Conservation (phyloP, 2,888 invertebrate species). For the Rhimphoctona megacephalus region DNA sequence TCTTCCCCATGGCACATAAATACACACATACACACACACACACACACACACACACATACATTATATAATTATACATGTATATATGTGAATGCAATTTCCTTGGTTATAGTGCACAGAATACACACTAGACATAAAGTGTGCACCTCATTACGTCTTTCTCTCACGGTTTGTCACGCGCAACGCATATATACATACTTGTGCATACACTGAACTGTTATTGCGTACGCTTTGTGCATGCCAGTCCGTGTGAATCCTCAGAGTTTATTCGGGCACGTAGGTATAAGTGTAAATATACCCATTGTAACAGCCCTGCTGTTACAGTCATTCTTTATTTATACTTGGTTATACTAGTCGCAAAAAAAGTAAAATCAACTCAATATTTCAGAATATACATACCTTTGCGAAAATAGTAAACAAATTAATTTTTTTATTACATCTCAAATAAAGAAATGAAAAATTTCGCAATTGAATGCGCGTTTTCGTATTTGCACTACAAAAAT, state of each 20-base stretch:
- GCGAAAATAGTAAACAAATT: too few species aligned
- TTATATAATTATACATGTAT: background rate
- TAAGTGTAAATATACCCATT: conserved; percentile 3
- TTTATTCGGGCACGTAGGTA: conserved; percentile 30
- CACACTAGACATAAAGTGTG: conserved; percentile 33
- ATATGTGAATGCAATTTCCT: conserved; percentile 16
- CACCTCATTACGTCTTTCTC: conserved; percentile 70
- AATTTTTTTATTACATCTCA: background rate
- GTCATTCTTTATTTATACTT: conserved; percentile 5
- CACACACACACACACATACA: background rate
- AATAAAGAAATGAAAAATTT: background rate
- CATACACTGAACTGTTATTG: conserved; percentile 28
- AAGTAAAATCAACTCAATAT: background rate
- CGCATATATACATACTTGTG: conserved; percentile 38
- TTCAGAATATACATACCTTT: background rate
- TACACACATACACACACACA: background rate
- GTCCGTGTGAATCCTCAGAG: conserved; percentile 33
- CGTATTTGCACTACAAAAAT: too few species aligned
- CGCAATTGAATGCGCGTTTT: conserved; percentile 8
- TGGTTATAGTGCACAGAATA: conserved; percentile 47
- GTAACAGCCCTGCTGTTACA: conserved; percentile 17
- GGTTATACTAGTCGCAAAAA: background rate
- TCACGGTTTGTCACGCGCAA: conserved; percentile 69
- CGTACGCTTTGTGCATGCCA: conserved; percentile 26
- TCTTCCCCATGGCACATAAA: background rate